These are phyloP conservation scores for Choristoneura rosaceana DNA, from an alignment of 2,888 invertebrate genomes.

Conservation along the genomic window DNA sequence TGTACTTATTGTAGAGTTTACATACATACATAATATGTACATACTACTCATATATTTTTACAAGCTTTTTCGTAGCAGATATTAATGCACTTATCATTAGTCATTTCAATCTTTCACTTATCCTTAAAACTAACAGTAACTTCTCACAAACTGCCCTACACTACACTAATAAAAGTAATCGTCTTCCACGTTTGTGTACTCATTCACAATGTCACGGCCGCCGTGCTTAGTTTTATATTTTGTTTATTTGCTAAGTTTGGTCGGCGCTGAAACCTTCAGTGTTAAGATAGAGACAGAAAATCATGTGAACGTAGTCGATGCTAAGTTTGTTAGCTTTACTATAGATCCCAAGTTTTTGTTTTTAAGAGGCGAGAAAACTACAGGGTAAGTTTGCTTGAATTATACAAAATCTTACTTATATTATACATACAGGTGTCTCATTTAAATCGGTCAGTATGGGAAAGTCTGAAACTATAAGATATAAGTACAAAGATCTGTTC, in stretches of 20 bases:
- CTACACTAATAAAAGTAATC: conserved; percentile 51
- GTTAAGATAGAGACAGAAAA: conserved; percentile 87
- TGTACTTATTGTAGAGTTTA: too few relatives aligned
- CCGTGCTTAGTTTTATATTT: conserved; percentile 32
- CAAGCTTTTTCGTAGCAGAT: too few relatives aligned
- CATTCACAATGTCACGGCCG: conserved; percentile 30
- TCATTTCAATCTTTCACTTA: conserved; percentile 9
- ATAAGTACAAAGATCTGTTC: too few relatives aligned
- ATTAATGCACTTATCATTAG: neutral
- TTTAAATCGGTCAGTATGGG: too few relatives aligned
- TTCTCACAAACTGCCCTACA: conserved; percentile 47
- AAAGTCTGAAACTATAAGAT: too few relatives aligned
- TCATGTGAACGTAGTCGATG: conserved; percentile 87
- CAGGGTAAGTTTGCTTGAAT: conserved; percentile 55
- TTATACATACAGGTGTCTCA: too few relatives aligned
- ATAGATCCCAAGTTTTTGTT: conserved; percentile 88
- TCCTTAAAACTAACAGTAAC: conserved; percentile 48
- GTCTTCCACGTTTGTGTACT: conserved; percentile 19
- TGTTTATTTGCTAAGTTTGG: conserved; percentile 43
- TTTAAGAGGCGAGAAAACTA: conserved; percentile 65
- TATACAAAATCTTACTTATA: too few relatives aligned
- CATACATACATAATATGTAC: too few relatives aligned
- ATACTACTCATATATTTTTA: too few relatives aligned
- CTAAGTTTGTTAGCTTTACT: conserved; percentile 90
- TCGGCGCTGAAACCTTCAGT: conserved; percentile 74